phyloP scores from a whole-genome alignment of 2,797 vertebrate genomes.

The Ctenopoma kingsleyae region DNA sequence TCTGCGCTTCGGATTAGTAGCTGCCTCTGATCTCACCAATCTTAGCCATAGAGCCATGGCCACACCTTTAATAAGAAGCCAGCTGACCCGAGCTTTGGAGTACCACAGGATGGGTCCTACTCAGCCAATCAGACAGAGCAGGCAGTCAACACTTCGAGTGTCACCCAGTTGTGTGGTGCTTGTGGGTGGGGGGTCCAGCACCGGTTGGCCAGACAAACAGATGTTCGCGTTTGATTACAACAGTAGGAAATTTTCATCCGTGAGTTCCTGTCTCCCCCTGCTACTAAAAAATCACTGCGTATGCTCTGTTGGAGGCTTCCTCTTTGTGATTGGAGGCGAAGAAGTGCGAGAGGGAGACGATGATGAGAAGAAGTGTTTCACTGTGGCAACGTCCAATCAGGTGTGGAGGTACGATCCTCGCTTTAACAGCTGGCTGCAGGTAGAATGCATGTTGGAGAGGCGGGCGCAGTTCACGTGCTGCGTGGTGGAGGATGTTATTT shows the following conservation, averaged over 20 bases:
- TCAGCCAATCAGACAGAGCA: slow-evolving; percentile 89
- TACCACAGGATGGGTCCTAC: slow-evolving; percentile 88
- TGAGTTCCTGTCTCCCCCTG: slow-evolving; percentile 77
- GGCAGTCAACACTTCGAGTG: slow-evolving; percentile 86
- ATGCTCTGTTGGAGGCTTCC: slow-evolving; percentile 91
- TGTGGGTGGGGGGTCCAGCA: slow-evolving; percentile 86
- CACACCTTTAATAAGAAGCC: slow-evolving; percentile 87
- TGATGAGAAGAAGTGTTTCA: slow-evolving; percentile 59
- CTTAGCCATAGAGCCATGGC: slow-evolving; percentile 85
- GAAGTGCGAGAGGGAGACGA: slow-evolving; percentile 73
- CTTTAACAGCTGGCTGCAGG: slow-evolving; percentile 88
- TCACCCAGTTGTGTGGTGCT: slow-evolving; percentile 86
- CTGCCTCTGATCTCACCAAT: slow-evolving; percentile 77
- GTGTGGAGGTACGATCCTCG: slow-evolving; percentile 93
- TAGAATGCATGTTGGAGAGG: slow-evolving; percentile 87
- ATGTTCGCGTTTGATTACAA: slow-evolving; percentile 88
- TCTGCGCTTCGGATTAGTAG: slow-evolving; percentile 89
- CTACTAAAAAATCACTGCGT: slow-evolving; percentile 87
- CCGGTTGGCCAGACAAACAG: slow-evolving; percentile 76
- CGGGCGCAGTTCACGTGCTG: slow-evolving; percentile 92
- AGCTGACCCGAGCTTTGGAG: slow-evolving; percentile 91
- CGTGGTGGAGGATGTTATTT: slow-evolving; percentile 84
- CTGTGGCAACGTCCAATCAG: slow-evolving; percentile 78
- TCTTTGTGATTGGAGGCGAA: slow-evolving; percentile 93
- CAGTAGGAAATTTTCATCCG: slow-evolving; percentile 83